Evolutionary conservation across 1,140 invertebrate genomes (phyloP).

Genomic region (Drosophila grimshawi): DNA sequence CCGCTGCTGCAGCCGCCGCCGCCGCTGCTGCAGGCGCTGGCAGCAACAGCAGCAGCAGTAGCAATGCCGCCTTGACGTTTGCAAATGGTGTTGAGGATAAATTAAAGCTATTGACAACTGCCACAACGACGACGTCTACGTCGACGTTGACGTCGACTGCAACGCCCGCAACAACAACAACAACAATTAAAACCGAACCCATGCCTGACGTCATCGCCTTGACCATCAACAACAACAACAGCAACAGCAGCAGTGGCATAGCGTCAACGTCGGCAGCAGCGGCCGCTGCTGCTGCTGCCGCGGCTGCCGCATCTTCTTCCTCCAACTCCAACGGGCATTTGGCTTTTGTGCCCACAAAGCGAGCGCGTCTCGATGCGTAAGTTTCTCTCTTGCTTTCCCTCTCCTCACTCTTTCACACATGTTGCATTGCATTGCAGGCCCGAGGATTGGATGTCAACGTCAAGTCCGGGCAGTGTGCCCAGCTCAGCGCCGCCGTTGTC

Average conservation of each 20-base stretch:
- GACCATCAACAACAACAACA: conserved; percentile 42
- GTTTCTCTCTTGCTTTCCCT: neutral
- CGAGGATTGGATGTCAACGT: conserved; percentile 88
- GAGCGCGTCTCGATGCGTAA: conserved; percentile 77
- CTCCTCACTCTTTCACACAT: neutral
- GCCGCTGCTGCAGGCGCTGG: conserved; percentile 35
- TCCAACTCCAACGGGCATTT: conserved; percentile 68
- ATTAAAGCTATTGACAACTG: conserved; percentile 72
- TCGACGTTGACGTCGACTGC: conserved; percentile 1
- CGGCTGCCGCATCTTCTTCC: conserved; percentile 21
- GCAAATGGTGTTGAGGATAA: conserved; percentile 75
- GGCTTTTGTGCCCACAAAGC: conserved; percentile 70
- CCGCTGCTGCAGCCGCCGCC: conserved; percentile 59
- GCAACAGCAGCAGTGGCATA: conserved; percentile 34
- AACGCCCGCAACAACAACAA: conserved; percentile 19
- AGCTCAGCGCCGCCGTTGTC: conserved; percentile 87
- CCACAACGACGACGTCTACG: conserved; percentile 41
- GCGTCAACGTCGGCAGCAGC: conserved; percentile 55
- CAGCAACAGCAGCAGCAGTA: conserved; percentile 5
- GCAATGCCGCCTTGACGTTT: conserved; percentile 62
- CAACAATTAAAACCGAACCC: conserved; percentile 77
- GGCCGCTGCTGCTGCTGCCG: conserved; percentile 37
- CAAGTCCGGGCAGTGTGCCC: conserved; percentile 86
- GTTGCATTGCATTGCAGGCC: conserved; percentile 61
- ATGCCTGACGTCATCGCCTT: conserved; percentile 74